Percentiles rank a stretch among this genome's conserved stretches.
Conservation (phyloP, 1,140 invertebrate species). For the Planococcus citri region DNA sequence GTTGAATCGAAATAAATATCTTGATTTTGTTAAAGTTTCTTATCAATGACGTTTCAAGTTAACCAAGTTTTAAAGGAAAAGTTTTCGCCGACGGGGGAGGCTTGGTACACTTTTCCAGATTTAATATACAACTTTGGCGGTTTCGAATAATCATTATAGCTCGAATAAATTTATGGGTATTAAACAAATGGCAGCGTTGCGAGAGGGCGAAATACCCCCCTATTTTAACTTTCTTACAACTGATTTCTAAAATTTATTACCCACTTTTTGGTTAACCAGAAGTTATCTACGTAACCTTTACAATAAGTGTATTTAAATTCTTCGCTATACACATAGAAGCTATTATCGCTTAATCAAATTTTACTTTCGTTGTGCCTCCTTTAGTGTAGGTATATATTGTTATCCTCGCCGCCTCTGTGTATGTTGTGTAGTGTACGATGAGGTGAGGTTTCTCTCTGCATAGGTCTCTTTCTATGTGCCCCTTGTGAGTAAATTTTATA, state of each 20-base stretch:
- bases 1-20: slow-evolving; percentile 3
- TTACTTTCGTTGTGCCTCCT: no score
- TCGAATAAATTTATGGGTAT: slow-evolving; percentile 1
- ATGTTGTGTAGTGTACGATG: no score
- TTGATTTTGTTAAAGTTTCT: slow-evolving; percentile 8
- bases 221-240: background rate
- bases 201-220: background rate
- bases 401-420: no score
- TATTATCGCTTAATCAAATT: background rate
- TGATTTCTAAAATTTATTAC: slow-evolving; percentile 8
- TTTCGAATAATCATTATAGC: slow-evolving; percentile 4
- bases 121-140: slow-evolving; percentile 7
- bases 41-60: slow-evolving; percentile 3
- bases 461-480: no score
- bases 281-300: background rate
- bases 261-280: slow-evolving; percentile 6
- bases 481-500: no score
- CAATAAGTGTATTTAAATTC: slow-evolving; percentile 4
- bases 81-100: background rate
- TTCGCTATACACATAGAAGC: background rate
- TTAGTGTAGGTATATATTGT: no score
- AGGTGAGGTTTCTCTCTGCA: no score
- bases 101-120: background rate
- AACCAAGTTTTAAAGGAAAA: slow-evolving; percentile 7
- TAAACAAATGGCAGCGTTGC: background rate